Evolutionary conservation across 2,797 vertebrate genomes (phyloP), one percentile per base, ranked within the genome.

Genomic region (Micromesistius poutassou): DNA sequence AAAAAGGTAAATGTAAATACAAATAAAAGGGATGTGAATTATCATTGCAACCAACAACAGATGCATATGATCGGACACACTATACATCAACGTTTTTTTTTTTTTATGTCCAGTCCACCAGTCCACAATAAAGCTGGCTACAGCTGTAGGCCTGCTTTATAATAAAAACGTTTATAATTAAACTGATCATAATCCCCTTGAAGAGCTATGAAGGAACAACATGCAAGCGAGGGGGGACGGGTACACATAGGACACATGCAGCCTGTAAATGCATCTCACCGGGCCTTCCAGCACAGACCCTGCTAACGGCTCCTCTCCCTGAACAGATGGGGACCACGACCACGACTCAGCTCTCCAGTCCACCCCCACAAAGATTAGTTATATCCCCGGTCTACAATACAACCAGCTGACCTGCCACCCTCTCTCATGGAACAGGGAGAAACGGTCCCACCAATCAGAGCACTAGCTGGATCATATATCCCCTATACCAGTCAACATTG

Each of bases 311-410:
- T 38, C 62, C 73, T 14, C 31, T 78, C 36, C 30, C 73, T 22
- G 70, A 84, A 76, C 71, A 88, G 77, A 66, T 81, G 88, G 84
- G 89, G 82, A 86, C 88, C 87, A 81, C 76, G 74, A 79, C 36
- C 36, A 83, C 87, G 90, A 90, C 82, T 86, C 83, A 88, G 74
- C 79, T 76, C 84, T 90, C 85, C 84, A 84, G 78, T 89, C 90
- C 88, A 87, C 87, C 88, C 89, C 87, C 92, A 88, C 78, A 62
- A 74, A 91, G 87, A 89, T 90, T 84, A 89, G 86, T 89, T 80
- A 75, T 75, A 2, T 77, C 74, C 80, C 82, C 74, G 28, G 79
- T 73, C 74, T 90, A 89, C 92, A 90, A 89, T 90, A 89, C 92
- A 90, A 89, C 83, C 85, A 1, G 36, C 77, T 71, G 81, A 90